phyloP scores from a whole-genome alignment of 92 coral and sea anemone genomes.

The Anthopleura xanthogrammica region DNA sequence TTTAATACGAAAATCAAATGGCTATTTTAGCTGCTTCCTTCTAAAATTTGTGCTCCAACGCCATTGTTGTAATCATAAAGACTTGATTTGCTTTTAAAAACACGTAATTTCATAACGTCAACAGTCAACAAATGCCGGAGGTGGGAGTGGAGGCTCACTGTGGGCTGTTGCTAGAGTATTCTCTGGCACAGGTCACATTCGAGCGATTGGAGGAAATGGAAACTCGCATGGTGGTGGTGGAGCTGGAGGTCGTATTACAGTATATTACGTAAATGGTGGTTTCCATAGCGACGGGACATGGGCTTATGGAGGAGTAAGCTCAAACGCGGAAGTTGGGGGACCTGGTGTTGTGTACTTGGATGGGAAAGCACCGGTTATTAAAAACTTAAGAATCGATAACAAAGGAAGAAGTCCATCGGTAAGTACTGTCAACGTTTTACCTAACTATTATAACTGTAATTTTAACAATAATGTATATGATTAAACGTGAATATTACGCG shows the following conservation, averaged over 20 bases:
- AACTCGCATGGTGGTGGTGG: slow-evolving; percentile 69
- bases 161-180: slow-evolving; percentile 49
- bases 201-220: slow-evolving; percentile 58
- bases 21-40: too few species aligned
- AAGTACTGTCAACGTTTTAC: not conserved
- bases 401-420: slow-evolving; percentile 59
- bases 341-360: slow-evolving; percentile 71
- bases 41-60: too few species aligned
- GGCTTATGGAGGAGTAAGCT: slow-evolving; percentile 52
- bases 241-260: slow-evolving; percentile 72
- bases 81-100: too few species aligned
- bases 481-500: too few species aligned
- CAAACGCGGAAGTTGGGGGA: slow-evolving; percentile 63
- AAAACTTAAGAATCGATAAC: slow-evolving; percentile 64
- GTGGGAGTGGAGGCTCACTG: slow-evolving; percentile 74
- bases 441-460: too few species aligned
- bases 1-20: too few species aligned
- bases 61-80: too few species aligned
- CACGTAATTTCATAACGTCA: not conserved
- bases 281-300: slow-evolving; percentile 62
- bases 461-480: too few species aligned
- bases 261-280: slow-evolving; percentile 51
- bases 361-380: slow-evolving; percentile 52
- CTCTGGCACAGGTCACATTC: slow-evolving; percentile 51
- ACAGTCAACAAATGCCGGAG: slow-evolving; percentile 59